Evolutionary conservation across 2,797 vertebrate genomes (phyloP).

Genomic region (Ptychobarbus kaznakovi): DNA sequence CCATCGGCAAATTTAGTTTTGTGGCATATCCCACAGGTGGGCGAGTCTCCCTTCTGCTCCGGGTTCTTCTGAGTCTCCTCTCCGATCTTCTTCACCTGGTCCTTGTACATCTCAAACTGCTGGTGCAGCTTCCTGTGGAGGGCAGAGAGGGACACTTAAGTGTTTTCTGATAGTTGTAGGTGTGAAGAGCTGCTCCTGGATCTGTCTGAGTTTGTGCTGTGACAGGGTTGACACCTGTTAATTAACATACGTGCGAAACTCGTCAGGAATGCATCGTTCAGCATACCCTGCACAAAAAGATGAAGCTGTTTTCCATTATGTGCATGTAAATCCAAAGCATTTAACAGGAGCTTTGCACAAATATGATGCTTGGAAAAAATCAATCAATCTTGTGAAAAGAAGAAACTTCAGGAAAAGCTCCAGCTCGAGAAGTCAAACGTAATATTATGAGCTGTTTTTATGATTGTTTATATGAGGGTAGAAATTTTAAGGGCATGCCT

Average conservation of each 20-base stretch:
- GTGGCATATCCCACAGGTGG: slow-evolving; percentile 89
- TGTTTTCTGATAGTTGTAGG: neutral
- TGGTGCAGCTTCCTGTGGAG: slow-evolving; percentile 90
- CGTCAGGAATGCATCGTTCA: neutral
- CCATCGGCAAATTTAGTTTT: slow-evolving; percentile 91
- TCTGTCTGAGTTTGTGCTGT: neutral
- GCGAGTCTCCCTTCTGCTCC: slow-evolving; percentile 84
- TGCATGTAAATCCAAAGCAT: no score
- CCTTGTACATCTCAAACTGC: slow-evolving; percentile 95
- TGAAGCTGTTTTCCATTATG: no score
- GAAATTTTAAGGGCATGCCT: no score
- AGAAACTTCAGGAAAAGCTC: no score
- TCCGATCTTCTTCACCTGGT: slow-evolving; percentile 94
- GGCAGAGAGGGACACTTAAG: slow-evolving; percentile 49
- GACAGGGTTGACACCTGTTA: neutral
- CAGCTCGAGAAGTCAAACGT: no score
- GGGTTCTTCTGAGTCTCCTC: slow-evolving; percentile 85
- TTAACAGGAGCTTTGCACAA: no score
- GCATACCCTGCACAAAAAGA: neutral
- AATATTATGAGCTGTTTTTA: neutral
- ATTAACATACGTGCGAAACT: neutral
- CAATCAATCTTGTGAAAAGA: no score
- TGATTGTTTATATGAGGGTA: neutral
- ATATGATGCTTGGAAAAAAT: no score
- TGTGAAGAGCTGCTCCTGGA: neutral